phyloP scores from a whole-genome alignment of 1,140 invertebrate genomes.

The Eumeta japonica region DNA sequence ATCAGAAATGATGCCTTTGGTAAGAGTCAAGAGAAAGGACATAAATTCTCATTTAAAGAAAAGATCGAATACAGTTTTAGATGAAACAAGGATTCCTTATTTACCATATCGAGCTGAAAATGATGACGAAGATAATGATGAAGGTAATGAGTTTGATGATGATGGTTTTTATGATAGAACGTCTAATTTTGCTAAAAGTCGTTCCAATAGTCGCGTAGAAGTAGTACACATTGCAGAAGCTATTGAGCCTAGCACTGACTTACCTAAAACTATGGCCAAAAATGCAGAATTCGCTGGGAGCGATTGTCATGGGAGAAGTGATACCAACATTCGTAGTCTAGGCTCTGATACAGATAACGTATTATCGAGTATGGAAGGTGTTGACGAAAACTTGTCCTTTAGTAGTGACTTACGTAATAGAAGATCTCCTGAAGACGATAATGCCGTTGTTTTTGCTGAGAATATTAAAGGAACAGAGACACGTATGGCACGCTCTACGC shows the following conservation, averaged over 20 bases:
- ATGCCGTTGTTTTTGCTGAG: constrained; percentile 2
- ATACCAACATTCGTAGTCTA: constrained; percentile 17
- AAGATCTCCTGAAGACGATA: constrained; percentile 13
- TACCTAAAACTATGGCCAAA: not conserved
- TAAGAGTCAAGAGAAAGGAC: constrained; percentile 39
- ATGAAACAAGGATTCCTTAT: constrained; percentile 30
- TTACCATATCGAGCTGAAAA: constrained; percentile 28
- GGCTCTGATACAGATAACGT: constrained; percentile 39
- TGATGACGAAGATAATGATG: constrained; percentile 32
- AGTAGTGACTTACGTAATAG: constrained; percentile 23
- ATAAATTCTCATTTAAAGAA: constrained; percentile 20
- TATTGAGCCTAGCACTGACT: not conserved
- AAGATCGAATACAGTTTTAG: constrained; percentile 18
- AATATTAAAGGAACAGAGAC: constrained; percentile 1
- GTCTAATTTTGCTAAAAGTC: constrained; percentile 22
- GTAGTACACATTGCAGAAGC: not conserved
- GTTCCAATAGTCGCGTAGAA: too few species aligned
- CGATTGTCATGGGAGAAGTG: not conserved
- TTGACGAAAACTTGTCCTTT: constrained; percentile 41
- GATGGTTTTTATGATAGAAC: constrained; percentile 31
- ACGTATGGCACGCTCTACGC: constrained; percentile 9
- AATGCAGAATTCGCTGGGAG: not conserved
- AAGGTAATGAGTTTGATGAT: constrained; percentile 39
- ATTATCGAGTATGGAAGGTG: constrained; percentile 31
- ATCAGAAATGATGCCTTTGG: constrained; percentile 28